Conservation (phyloP, 1,140 invertebrate species). For the Calliphora vicina region DNA sequence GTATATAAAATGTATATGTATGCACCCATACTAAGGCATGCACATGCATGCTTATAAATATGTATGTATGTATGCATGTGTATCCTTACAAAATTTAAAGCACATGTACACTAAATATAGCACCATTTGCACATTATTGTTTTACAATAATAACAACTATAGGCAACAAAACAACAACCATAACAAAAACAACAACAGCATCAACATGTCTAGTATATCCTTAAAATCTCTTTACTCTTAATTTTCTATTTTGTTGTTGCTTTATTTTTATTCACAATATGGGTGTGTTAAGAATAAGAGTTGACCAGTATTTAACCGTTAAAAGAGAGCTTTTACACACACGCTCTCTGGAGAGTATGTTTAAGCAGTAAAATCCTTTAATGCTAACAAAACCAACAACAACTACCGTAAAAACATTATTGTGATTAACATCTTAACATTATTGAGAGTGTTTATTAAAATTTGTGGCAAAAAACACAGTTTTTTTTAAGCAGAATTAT, state of each 20-base stretch:
- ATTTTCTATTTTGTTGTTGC: too few relatives aligned
- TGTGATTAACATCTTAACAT: background rate
- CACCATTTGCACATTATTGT: background rate
- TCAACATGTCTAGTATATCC: too few relatives aligned
- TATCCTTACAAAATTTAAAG: background rate
- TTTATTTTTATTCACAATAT: background rate
- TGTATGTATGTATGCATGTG: background rate
- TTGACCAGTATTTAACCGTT: too few relatives aligned
- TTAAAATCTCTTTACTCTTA: background rate
- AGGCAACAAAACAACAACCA: background rate
- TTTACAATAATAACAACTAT: constrained; percentile 15
- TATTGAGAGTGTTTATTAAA: background rate
- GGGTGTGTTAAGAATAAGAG: background rate
- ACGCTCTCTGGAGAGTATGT: too few relatives aligned
- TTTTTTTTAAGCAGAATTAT: too few relatives aligned
- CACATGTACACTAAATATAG: constrained; percentile 16
- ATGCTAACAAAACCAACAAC: too few relatives aligned
- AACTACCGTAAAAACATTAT: too few relatives aligned
- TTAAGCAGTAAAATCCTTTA: too few relatives aligned
- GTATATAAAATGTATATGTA: background rate
- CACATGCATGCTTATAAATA: background rate
- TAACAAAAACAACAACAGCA: constrained; percentile 28
- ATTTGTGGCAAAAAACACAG: too few relatives aligned
- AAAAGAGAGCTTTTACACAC: too few relatives aligned
- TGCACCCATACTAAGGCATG: background rate